phyloP scores from a whole-genome alignment of 2,113 vertebrate species.

The cattle (Bos taurus) region DNA sequence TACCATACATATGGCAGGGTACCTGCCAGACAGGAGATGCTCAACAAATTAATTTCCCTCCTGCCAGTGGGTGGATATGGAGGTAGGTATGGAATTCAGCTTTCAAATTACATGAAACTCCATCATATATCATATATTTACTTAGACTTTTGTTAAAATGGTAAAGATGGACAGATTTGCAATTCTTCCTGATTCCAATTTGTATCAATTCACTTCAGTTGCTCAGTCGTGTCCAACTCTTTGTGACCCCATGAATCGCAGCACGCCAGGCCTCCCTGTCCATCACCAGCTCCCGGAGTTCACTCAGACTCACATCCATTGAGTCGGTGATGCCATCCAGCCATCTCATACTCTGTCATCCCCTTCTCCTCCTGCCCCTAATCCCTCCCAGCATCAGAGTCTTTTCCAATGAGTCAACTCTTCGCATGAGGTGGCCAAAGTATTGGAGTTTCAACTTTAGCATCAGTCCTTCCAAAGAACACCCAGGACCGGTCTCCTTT shows the following conservation, averaged over 20 bases:
- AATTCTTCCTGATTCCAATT: neutral
- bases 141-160: neutral
- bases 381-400: no score
- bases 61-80: neutral
- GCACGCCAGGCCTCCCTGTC: no score
- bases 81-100: neutral
- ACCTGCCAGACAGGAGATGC: neutral
- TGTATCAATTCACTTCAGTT: neutral
- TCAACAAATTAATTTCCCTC: neutral
- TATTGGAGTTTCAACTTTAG: no score
- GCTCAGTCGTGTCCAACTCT: no score
- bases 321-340: no score
- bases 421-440: no score
- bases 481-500: rapidly evolving
- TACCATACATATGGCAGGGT: neutral
- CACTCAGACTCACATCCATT: rapidly evolving
- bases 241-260: no score
- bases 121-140: neutral
- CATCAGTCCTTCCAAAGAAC: no score
- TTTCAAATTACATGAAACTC: neutral
- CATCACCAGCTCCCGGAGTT: no score
- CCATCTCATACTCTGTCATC: no score
- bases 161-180: neutral
- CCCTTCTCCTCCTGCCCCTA: no score
- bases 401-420: no score